Percentiles rank a stretch among this genome's conserved stretches.
These are phyloP conservation scores for Euleptes europaea DNA, from an alignment of 2,113 vertebrate genomes.

Conservation along the genomic window DNA sequence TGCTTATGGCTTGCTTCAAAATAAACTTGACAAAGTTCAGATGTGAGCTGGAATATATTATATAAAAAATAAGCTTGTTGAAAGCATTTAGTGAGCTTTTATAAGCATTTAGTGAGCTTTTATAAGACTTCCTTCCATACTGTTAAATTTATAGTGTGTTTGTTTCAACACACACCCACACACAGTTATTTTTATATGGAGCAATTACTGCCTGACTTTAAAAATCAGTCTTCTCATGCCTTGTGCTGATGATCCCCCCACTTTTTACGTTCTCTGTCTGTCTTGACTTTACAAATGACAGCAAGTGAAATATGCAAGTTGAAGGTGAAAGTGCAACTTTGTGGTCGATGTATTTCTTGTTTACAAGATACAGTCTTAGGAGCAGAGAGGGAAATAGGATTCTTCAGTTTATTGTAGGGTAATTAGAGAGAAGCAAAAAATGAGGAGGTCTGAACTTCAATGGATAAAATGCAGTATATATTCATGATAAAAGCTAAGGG, in stretches of 20 bases:
- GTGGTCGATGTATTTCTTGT: too few relatives aligned
- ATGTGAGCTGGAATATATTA: neutral
- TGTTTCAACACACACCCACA: neutral
- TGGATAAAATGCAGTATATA: too few relatives aligned
- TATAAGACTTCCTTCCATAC: neutral
- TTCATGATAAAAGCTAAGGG: too few relatives aligned
- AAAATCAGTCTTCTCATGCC: neutral
- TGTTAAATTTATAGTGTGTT: neutral
- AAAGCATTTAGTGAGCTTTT: neutral
- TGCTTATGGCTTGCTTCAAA: neutral
- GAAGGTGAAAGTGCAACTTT: too few relatives aligned
- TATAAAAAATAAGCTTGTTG: neutral
- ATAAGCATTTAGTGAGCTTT: neutral
- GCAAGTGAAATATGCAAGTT: too few relatives aligned
- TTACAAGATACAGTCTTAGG: too few relatives aligned
- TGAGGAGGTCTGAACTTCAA: too few relatives aligned
- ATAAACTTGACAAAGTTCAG: neutral
- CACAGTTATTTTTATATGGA: neutral
- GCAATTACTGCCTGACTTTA: neutral
- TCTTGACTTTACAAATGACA: neutral
- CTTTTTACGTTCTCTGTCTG: too few relatives aligned
- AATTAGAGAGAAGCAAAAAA: too few relatives aligned
- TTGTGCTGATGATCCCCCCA: too few relatives aligned
- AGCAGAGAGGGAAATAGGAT: too few relatives aligned
- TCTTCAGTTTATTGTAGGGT: too few relatives aligned